These are phyloP conservation scores for Anastrepha obliqua DNA, from an alignment of 1,140 invertebrate genomes.

Conservation along the genomic window DNA sequence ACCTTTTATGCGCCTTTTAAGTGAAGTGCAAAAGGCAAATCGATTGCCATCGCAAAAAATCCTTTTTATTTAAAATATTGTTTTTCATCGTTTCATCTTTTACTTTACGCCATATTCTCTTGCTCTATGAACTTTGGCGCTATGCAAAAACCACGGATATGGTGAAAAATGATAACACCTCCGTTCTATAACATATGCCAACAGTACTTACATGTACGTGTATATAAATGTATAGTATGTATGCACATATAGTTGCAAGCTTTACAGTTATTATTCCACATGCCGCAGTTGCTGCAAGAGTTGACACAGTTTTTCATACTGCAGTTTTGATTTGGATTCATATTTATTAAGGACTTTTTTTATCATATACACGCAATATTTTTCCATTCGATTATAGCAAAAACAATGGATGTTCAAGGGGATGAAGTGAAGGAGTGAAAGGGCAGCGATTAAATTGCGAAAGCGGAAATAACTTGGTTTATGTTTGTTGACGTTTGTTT, in stretches of 20 bases:
- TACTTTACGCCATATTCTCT: too few relatives aligned
- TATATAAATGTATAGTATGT: neutral
- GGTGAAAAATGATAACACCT: neutral
- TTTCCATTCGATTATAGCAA: neutral
- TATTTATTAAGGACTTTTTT: neutral
- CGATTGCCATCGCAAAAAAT: constrained; percentile 7
- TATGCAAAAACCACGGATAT: constrained; percentile 3
- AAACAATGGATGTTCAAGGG: neutral
- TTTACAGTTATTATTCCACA: neutral
- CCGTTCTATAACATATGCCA: neutral
- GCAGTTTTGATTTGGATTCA: neutral
- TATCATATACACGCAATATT: neutral
- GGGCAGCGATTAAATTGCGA: too few relatives aligned
- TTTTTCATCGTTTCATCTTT: too few relatives aligned
- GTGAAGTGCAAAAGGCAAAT: constrained; percentile 51
- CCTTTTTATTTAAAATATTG: too few relatives aligned
- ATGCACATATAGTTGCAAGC: neutral
- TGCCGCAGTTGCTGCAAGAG: neutral
- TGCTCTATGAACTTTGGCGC: too few relatives aligned
- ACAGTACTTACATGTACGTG: neutral
- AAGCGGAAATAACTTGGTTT: too few relatives aligned
- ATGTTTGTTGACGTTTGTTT: too few relatives aligned
- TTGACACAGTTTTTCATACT: neutral
- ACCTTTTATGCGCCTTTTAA: constrained; percentile 24
- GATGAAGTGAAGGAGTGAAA: neutral